phyloP scores from a whole-genome alignment of 37 sponge, comb jelly and placozoan genomes.

The Ianthella basta region DNA sequence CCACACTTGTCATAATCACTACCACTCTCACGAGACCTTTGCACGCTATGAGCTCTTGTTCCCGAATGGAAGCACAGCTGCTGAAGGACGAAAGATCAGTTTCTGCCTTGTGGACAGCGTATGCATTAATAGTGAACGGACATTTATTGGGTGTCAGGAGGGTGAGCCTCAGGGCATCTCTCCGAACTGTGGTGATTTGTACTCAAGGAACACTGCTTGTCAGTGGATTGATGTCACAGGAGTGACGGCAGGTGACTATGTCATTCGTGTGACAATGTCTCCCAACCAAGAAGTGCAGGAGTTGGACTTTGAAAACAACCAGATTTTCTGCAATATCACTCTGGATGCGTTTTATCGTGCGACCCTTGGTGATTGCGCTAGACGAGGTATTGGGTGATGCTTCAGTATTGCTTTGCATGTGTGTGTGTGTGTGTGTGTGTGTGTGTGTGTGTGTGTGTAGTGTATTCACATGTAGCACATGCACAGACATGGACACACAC shows the following conservation, averaged over 20 bases:
- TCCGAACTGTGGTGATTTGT: conserved; percentile 79
- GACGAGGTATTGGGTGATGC: background rate
- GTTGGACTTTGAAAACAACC: conserved; percentile 80
- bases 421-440: no score
- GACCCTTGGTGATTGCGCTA: background rate
- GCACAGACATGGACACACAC: no score
- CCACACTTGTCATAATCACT: conserved; percentile 90
- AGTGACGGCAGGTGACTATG: conserved; percentile 63
- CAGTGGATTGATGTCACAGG: conserved; percentile 94
- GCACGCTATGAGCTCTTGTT: conserved; percentile 74
- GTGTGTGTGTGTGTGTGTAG: no score
- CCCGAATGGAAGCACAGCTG: conserved; percentile 52
- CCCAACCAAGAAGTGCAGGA: conserved; percentile 56
- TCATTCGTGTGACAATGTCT: conserved; percentile 60
- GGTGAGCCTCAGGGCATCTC: conserved; percentile 76
- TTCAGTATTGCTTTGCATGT: no score
- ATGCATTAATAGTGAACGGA: conserved; percentile 29
- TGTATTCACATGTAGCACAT: no score
- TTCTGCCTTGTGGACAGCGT: conserved; percentile 89
- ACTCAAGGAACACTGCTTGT: conserved; percentile 70
- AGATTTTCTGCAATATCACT: conserved; percentile 43
- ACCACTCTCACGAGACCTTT: conserved; percentile 89
- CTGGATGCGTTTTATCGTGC: background rate
- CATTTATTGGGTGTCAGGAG: background rate
- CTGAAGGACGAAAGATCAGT: conserved; percentile 92